phyloP scores from a whole-genome alignment of 2,888 invertebrate species.

The Octonoba sinensis region DNA sequence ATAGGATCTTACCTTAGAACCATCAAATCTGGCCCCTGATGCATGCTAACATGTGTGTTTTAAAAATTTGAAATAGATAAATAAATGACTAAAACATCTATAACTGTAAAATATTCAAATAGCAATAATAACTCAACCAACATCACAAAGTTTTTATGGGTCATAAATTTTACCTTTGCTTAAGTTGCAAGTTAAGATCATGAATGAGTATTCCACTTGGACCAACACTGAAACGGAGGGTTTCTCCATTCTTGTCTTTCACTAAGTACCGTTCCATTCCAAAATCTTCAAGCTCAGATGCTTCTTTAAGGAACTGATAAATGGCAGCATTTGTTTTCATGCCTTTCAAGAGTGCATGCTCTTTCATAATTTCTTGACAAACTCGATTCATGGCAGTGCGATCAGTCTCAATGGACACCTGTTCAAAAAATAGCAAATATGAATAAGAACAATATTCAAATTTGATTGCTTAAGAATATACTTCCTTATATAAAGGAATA shows the following conservation, averaged over 20 bases:
- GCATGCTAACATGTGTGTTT: no score
- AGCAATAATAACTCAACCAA: no score
- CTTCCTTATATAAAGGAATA: no score
- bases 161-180: constrained; percentile 67
- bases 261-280: constrained; percentile 87
- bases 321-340: constrained; percentile 85
- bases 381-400: constrained; percentile 24
- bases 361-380: constrained; percentile 65
- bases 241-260: constrained; percentile 66
- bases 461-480: no score
- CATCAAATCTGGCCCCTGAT: no score
- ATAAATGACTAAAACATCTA: no score
- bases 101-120: no score
- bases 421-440: neutral
- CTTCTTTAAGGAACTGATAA: constrained; percentile 85
- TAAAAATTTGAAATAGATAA: no score
- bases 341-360: constrained; percentile 72
- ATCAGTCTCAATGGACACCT: constrained; percentile 49
- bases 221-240: constrained; percentile 80
- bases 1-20: no score
- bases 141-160: no score
- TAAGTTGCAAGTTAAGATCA: constrained; percentile 50
- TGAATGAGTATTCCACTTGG: constrained; percentile 83
- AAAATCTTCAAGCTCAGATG: constrained; percentile 83
- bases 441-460: neutral